Evolutionary conservation across 2,113 vertebrate species (phyloP), one percentile per base, ranked within the genome.

Genomic region (Sinocyclocheilus maitianheensis): DNA sequence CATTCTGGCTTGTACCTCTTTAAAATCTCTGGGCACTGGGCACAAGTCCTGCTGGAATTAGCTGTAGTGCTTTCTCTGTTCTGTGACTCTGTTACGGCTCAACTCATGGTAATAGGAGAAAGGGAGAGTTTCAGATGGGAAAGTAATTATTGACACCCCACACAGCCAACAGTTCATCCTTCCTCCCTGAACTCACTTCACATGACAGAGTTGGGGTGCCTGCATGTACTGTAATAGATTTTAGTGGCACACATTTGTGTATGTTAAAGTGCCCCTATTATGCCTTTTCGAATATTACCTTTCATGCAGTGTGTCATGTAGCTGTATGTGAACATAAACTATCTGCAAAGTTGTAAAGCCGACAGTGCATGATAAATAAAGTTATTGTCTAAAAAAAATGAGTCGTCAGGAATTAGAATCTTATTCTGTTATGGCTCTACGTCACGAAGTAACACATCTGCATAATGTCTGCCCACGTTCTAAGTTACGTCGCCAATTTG

Each of bases 111-210:
- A 84, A 86, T 75, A 75, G 87, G 87, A 88, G 80, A 74, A 83
- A 88, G 80, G 22, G 63, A 83, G 84, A 26, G 58, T 85, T 86
- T 91, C 90, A 91, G 87, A 88, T 91, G 90, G 87, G 74, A 85
- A 90, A 90, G 83, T 90, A 85, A 89, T 91, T 89, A 90, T 77
- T 89, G 88, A 87, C 83, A 90, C 88, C 84, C 80, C 75, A 88
- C 86, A 86, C 87, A 89, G 69, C 85, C 84, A 84, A 86, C 77
- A 48, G 89, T 75, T 71, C 72, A n/a, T 77, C 65, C 63, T 84
- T 81, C 77, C 83, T 85, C 74, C 65, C 69, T 77, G 34, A 81
- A 84, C 83, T 24, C 60, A 53, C 81, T 84, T 82, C 82, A 79
- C 71, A 75, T 63, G 81, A 84, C 83, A 77, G 14, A 48, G 55